Evolutionary conservation across 2,888 invertebrate species (phyloP).

Genomic region (Oxyscelio sp.): DNA sequence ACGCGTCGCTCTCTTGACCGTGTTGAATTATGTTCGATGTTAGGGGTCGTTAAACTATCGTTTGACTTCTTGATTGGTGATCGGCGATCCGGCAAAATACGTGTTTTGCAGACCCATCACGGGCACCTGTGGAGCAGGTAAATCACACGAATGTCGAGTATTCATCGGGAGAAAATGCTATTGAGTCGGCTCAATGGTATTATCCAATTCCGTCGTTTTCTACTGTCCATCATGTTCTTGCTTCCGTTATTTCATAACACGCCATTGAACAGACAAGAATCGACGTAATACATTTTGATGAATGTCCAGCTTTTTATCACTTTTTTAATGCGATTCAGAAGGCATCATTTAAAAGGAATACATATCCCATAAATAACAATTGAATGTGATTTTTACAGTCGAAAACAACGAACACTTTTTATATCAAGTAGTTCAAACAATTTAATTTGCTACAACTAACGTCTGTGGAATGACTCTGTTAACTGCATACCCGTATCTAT

Average conservation of each 20-base stretch:
- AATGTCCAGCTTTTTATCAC: constrained; percentile 29
- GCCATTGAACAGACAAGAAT: constrained; percentile 14
- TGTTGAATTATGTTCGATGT: no score
- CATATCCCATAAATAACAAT: constrained; percentile 48
- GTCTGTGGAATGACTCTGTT: constrained; percentile 14
- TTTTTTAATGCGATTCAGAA: constrained; percentile 24
- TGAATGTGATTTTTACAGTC: constrained; percentile 32
- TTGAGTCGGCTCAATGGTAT: constrained; percentile 48
- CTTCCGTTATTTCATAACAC: constrained; percentile 60
- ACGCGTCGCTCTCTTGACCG: constrained; percentile 77
- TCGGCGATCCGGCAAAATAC: constrained; percentile 70
- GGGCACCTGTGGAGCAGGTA: constrained; percentile 68
- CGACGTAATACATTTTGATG: constrained; percentile 40
- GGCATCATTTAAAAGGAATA: background rate
- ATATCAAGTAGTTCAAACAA: constrained; percentile 9
- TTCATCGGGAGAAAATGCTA: constrained; percentile 63
- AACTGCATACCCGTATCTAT: constrained; percentile 57
- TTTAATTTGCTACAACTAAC: constrained; percentile 30
- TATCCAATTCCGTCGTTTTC: constrained; percentile 57
- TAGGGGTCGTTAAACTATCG: constrained; percentile 81
- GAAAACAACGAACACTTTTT: constrained; percentile 16
- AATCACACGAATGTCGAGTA: constrained; percentile 55
- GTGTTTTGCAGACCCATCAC: constrained; percentile 60
- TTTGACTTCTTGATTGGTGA: constrained; percentile 78
- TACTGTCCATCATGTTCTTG: constrained; percentile 61